phyloP scores from a whole-genome alignment of 2,797 vertebrate species.

The Hapalemur alaotrensis region DNA sequence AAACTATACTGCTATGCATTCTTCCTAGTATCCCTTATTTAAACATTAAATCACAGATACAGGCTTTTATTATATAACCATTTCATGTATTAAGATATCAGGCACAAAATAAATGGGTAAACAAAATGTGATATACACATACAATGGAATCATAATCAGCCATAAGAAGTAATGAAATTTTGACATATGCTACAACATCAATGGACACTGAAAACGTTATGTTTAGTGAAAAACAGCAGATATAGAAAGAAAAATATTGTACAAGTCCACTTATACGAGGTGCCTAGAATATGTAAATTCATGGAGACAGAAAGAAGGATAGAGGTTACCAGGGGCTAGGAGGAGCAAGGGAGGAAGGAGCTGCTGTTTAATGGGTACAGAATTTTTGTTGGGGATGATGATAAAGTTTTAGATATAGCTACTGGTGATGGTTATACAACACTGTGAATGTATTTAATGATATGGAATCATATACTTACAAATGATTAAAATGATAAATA shows the following conservation, averaged over 20 bases:
- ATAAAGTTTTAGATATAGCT: neutral
- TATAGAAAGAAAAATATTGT: neutral
- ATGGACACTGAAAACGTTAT: neutral
- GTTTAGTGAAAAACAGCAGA: neutral
- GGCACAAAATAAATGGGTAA: neutral
- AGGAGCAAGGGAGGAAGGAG: neutral
- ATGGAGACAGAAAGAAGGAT: neutral
- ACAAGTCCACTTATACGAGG: neutral
- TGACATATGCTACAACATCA: neutral
- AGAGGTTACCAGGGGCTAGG: neutral
- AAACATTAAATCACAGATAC: neutral
- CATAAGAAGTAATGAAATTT: conserved; percentile 3
- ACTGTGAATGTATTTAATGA: neutral
- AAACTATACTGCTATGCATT: neutral
- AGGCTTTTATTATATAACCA: neutral
- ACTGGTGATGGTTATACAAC: neutral
- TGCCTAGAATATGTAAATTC: neutral
- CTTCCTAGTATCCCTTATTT: neutral
- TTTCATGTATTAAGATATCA: conserved; percentile 17
- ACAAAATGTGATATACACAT: neutral
- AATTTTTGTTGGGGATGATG: neutral
- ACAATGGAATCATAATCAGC: neutral
- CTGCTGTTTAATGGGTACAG: neutral
- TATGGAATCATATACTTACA: neutral
- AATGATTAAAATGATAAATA: neutral